Conservation (phyloP, 2,797 vertebrate genomes). For the Acipenser oxyrinchus region DNA sequence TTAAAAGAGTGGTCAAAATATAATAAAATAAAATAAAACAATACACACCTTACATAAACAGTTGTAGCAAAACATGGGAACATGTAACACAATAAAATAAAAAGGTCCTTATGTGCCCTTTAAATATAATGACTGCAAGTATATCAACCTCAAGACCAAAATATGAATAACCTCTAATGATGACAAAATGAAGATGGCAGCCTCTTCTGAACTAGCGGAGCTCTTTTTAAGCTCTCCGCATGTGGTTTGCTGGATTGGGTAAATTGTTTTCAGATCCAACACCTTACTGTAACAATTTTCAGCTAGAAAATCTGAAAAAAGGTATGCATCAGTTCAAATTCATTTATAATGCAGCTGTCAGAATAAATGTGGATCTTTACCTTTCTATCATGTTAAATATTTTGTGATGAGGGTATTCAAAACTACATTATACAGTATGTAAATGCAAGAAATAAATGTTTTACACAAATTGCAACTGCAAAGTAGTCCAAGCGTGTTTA, state of each 20-base stretch:
- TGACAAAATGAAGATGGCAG: not conserved
- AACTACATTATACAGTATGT: no score
- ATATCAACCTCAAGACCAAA: not conserved
- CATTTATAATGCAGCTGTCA: not conserved
- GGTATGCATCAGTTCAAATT: not conserved
- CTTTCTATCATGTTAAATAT: not conserved
- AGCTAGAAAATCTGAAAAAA: not conserved
- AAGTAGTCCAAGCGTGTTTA: no score
- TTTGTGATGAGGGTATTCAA: not conserved
- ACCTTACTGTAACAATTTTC: not conserved
- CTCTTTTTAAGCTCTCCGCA: not conserved
- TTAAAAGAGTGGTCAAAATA: no score
- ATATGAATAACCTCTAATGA: not conserved
- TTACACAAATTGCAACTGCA: no score
- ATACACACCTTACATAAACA: no score
- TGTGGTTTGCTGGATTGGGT: not conserved
- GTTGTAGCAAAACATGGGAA: no score
- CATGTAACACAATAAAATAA: no score
- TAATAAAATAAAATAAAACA: no score
- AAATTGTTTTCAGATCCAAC: not conserved
- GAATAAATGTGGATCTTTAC: conserved; percentile 2
- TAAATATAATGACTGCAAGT: not conserved
- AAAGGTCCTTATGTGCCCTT: no score
- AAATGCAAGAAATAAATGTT: no score
- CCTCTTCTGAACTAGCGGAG: not conserved